Evolutionary conservation across 2,888 invertebrate species (phyloP).

Genomic region (Drosophila acutilabella): DNA sequence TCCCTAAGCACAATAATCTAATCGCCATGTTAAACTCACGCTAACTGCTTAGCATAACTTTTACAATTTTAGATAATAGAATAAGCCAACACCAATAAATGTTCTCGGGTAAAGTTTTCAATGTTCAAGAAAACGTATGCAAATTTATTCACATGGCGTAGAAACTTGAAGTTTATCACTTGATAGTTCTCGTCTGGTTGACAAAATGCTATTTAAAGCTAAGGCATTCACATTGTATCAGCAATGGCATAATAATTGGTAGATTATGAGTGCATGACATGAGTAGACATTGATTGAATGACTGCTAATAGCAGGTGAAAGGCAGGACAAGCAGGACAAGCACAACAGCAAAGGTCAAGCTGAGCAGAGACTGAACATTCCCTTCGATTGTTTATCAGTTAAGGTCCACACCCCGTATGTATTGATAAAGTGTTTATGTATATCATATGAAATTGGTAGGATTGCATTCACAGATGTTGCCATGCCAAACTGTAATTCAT

Average conservation of each 20-base stretch:
- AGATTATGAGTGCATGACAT: conserved; percentile 11
- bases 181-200: background rate
- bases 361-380: conserved; percentile 5
- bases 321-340: too few species aligned
- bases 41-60: too few species aligned
- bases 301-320: conserved; percentile 9
- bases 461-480: conserved; percentile 24
- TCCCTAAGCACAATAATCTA: too few species aligned
- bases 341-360: conserved; percentile 1
- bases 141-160: background rate
- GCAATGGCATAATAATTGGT: conserved; percentile 13
- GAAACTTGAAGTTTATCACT: conserved; percentile 1
- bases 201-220: background rate
- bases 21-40: too few species aligned
- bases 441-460: background rate
- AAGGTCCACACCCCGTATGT: background rate
- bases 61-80: too few species aligned
- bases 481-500: conserved; percentile 29
- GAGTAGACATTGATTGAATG: conserved; percentile 20
- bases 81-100: too few species aligned
- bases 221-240: background rate
- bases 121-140: background rate
- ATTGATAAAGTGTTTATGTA: conserved; percentile 6
- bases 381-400: conserved; percentile 1
- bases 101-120: too few species aligned